Percentiles rank a stretch among this genome's conserved stretches.
phyloP scores from a whole-genome alignment of 2,888 invertebrate genomes.

The Diplazon laetatorius region DNA sequence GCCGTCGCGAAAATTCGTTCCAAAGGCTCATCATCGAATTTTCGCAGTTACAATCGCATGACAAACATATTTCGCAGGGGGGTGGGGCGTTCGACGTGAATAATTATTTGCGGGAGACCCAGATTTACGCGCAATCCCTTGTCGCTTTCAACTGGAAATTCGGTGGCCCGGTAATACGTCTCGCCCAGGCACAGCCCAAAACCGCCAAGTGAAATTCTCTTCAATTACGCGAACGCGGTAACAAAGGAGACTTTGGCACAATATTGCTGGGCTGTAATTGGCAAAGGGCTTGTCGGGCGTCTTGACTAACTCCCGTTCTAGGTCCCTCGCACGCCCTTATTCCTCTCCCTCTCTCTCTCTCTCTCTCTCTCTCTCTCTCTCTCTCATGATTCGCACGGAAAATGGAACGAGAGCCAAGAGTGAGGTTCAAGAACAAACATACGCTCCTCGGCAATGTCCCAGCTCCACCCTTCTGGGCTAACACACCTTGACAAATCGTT shows the following conservation, averaged over 20 bases:
- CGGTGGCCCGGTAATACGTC: background rate
- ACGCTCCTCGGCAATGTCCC: background rate
- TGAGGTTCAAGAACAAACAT: conserved; percentile 59
- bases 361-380: background rate
- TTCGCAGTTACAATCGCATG: background rate
- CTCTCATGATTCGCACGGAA: conserved; percentile 24
- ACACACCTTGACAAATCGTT: conserved; percentile 59
- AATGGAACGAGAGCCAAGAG: conserved; percentile 39
- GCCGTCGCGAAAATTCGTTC: too few species aligned
- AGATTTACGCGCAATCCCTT: conserved; percentile 50
- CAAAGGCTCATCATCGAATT: background rate
- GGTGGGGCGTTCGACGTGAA: conserved; percentile 32
- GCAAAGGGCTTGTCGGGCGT: conserved; percentile 52
- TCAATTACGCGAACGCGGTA: conserved; percentile 58
- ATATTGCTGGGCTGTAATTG: conserved; percentile 63
- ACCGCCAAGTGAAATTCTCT: conserved; percentile 65
- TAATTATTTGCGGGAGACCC: conserved; percentile 48
- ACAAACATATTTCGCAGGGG: background rate
- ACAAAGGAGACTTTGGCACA: conserved; percentile 65
- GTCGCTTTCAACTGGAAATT: conserved; percentile 17
- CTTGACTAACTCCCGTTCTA: conserved; percentile 41
- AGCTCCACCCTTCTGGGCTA: background rate
- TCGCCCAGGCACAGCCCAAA: conserved; percentile 33
- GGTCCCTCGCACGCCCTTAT: background rate
- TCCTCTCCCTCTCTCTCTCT: conserved; percentile 7